A percentile compares a stretch with the other conserved stretches of the same genome.
Conservation (phyloP, 2,113 vertebrate species). For the Capreolus pygargus region DNA sequence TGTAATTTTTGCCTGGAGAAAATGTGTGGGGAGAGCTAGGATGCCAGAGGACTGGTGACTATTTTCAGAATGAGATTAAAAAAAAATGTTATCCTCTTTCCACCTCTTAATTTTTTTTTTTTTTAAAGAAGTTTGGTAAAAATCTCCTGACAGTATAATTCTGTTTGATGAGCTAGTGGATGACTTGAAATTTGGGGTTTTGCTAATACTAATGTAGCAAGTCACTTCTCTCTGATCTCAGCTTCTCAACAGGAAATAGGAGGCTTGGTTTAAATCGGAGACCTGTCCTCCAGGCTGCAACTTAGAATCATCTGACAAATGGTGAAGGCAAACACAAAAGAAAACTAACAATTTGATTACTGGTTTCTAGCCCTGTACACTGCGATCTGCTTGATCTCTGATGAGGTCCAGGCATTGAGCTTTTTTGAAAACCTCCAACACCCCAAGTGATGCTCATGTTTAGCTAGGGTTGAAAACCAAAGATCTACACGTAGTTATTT, state of each 20-base stretch:
- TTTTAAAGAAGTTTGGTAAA: neutral
- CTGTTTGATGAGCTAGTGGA: neutral
- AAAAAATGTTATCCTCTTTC: neutral
- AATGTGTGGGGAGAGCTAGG: neutral
- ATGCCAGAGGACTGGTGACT: neutral
- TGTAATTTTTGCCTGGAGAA: constrained; percentile 8
- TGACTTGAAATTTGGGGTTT: neutral
- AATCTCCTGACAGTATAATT: neutral
- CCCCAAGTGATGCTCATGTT: neutral
- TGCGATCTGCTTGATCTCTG: constrained; percentile 10
- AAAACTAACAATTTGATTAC: neutral
- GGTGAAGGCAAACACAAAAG: neutral
- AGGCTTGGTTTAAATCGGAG: neutral
- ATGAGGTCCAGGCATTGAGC: neutral
- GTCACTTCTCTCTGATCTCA: neutral
- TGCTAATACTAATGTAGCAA: neutral
- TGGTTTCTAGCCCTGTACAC: neutral
- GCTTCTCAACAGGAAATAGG: neutral
- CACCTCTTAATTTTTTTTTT: neutral
- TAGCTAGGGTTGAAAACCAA: neutral
- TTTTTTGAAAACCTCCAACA: neutral
- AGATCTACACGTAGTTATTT: neutral
- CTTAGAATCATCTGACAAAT: neutral
- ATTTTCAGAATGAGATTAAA: neutral
- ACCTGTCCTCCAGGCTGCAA: neutral